phyloP scores from a whole-genome alignment of 1,140 invertebrate genomes.

The Calephelis virginiensis region DNA sequence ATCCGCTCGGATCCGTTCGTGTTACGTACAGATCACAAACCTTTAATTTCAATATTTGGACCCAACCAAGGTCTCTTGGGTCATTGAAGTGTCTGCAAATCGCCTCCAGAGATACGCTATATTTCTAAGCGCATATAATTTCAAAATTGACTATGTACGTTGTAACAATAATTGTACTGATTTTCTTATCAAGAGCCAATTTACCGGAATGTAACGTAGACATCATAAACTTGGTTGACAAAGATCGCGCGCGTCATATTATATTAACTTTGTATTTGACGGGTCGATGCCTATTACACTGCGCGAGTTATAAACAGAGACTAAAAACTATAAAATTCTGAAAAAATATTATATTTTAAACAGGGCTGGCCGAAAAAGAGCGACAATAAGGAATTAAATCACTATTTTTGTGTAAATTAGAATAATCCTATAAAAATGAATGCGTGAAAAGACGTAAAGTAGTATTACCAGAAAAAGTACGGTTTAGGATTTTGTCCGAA shows the following conservation, averaged over 20 bases:
- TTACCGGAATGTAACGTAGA: background rate
- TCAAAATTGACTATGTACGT: slow-evolving; percentile 33
- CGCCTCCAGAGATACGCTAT: slow-evolving; percentile 33
- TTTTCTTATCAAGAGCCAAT: slow-evolving; percentile 28
- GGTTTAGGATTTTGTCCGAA: slow-evolving; percentile 16
- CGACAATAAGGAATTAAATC: slow-evolving; percentile 14
- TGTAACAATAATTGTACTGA: slow-evolving; percentile 32
- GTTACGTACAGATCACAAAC: slow-evolving; percentile 33
- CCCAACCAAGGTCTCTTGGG: slow-evolving; percentile 29
- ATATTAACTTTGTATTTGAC: slow-evolving; percentile 22
- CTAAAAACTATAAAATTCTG: slow-evolving; percentile 6
- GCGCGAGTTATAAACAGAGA: slow-evolving; percentile 19
- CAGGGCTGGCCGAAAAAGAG: slow-evolving; percentile 31
- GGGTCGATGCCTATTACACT: slow-evolving; percentile 20
- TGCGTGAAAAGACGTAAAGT: slow-evolving; percentile 33
- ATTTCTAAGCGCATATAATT: slow-evolving; percentile 33
- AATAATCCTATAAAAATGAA: slow-evolving; percentile 31
- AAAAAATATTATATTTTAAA: slow-evolving; percentile 13
- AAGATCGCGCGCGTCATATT: slow-evolving; percentile 25
- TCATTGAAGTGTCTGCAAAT: slow-evolving; percentile 34
- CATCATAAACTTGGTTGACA: background rate
- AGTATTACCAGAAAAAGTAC: slow-evolving; percentile 26
- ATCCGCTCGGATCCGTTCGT: slow-evolving; percentile 31
- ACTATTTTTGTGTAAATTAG: slow-evolving; percentile 25
- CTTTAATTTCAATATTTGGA: slow-evolving; percentile 34